phyloP scores from a whole-genome alignment of 2,797 vertebrate species.

The Vipera ursinii region DNA sequence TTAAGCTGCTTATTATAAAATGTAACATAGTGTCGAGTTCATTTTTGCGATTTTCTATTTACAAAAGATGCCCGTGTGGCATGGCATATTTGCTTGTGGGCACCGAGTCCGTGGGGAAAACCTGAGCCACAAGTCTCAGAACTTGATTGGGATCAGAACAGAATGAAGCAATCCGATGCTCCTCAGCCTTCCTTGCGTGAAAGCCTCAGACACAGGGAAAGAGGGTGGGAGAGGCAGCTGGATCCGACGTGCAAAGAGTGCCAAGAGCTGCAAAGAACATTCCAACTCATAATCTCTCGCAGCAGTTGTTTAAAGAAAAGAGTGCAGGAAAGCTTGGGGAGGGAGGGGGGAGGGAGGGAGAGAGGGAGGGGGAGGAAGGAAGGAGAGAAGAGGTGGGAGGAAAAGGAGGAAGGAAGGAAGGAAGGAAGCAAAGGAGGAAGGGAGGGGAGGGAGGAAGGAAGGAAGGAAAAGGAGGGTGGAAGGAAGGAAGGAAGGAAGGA shows the following conservation, averaged over 20 bases:
- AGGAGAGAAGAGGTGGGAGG: no score
- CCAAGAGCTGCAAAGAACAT: neutral
- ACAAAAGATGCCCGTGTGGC: neutral
- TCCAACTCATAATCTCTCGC: neutral
- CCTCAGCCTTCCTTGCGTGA: neutral
- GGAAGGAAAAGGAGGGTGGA: no score
- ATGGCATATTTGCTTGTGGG: neutral
- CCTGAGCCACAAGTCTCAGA: neutral
- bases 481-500: no score
- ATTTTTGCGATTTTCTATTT: neutral
- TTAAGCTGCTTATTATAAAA: neutral
- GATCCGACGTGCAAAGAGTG: neutral
- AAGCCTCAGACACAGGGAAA: neutral
- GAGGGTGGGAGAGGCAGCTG: neutral
- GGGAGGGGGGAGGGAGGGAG: neutral
- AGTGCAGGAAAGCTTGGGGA: neutral
- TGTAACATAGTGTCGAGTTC: neutral
- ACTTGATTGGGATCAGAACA: neutral
- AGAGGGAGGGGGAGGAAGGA: no score
- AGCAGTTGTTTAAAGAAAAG: neutral
- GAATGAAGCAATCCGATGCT: neutral
- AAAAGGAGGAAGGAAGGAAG: no score
- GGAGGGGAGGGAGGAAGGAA: no score
- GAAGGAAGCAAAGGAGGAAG: no score
- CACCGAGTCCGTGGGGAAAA: neutral